Evolutionary conservation across 2,797 vertebrate species (phyloP).

Genomic region (Numenius phaeopus): DNA sequence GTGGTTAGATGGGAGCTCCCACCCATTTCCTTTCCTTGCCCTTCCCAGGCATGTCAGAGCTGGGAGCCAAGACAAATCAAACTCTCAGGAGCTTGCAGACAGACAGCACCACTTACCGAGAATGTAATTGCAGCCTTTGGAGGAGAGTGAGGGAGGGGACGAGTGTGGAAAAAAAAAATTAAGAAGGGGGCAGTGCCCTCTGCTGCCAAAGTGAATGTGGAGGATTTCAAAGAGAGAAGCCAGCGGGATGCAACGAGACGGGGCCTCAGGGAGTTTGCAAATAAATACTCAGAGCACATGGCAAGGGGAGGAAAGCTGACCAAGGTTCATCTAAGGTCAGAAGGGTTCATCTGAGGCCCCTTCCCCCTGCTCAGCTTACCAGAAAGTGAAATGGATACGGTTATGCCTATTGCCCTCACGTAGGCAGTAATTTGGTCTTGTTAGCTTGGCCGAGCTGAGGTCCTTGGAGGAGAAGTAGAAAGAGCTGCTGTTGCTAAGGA

Average conservation of each 20-base stretch:
- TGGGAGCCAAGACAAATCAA: conserved; percentile 87
- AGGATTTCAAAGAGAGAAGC: rapidly evolving
- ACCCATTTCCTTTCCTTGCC: conserved; percentile 96
- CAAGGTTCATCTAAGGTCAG: not conserved
- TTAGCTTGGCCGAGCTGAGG: not conserved
- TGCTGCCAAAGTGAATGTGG: conserved; percentile 36
- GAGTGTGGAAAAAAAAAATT: not conserved
- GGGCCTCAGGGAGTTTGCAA: not conserved
- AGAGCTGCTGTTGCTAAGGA: not conserved
- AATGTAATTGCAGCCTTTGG: not conserved
- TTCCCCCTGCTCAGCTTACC: not conserved
- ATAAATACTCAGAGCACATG: not conserved
- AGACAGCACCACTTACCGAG: conserved; percentile 33
- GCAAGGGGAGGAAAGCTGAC: not conserved
- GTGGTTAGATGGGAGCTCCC: conserved; percentile 80
- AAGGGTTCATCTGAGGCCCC: not conserved
- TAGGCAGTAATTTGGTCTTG: not conserved
- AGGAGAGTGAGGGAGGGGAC: not conserved
- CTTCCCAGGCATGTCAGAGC: conserved; percentile 93
- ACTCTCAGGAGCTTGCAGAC: conserved; percentile 16
- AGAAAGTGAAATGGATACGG: rapidly evolving
- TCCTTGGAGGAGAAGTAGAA: not conserved
- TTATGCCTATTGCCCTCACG: not conserved
- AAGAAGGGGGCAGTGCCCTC: conserved; percentile 69
- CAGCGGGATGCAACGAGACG: not conserved